Percentiles rank a stretch among this genome's conserved stretches.
phyloP scores from a whole-genome alignment of 2,888 invertebrate species.

The Labia minor region DNA sequence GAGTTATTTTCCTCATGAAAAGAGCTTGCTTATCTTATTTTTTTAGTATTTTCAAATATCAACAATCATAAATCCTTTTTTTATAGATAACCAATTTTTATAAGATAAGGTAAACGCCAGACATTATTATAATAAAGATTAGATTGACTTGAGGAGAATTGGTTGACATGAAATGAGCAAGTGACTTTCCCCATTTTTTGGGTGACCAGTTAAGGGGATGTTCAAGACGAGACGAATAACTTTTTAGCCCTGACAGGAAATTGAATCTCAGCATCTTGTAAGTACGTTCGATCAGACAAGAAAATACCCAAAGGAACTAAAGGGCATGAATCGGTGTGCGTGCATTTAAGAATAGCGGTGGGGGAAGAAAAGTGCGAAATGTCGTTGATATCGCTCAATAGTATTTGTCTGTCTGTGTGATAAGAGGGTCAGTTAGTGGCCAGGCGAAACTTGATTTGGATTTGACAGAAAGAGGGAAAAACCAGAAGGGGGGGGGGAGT shows the following conservation, averaged over 20 bases:
- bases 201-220: background rate
- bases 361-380: background rate
- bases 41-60: too few relatives aligned
- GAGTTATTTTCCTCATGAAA: too few relatives aligned
- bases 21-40: too few relatives aligned
- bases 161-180: too few relatives aligned
- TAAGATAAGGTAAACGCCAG: too few relatives aligned
- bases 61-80: too few relatives aligned
- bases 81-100: too few relatives aligned
- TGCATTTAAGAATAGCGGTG: too few relatives aligned
- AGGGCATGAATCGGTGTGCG: too few relatives aligned
- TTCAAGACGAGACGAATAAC: background rate
- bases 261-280: background rate
- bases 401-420: background rate
- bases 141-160: too few relatives aligned
- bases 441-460: background rate
- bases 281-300: background rate
- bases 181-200: too few relatives aligned
- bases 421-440: background rate
- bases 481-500: background rate
- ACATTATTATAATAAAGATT: too few relatives aligned
- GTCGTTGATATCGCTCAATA: background rate
- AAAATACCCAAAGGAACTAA: background rate
- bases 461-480: background rate
- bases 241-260: background rate